phyloP scores from a whole-genome alignment of 2,888 invertebrate species.

The Melieria picta region DNA sequence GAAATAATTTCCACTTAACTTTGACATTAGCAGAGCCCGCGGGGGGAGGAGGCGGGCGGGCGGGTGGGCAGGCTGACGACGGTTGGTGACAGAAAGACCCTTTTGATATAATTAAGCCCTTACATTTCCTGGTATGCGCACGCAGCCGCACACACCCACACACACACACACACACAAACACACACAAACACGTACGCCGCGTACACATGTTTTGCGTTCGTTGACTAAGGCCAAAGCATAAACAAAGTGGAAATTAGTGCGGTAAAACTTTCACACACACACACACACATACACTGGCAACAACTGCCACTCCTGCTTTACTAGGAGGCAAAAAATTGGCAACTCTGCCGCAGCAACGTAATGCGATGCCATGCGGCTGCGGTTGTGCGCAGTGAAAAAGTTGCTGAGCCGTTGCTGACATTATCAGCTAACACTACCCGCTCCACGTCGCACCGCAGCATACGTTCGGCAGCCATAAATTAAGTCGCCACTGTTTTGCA shows the following conservation, averaged over 20 bases:
- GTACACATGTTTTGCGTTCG: background rate
- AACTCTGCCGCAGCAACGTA: background rate
- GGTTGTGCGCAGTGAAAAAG: background rate
- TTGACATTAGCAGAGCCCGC: slow-evolving; percentile 37
- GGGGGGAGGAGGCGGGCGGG: background rate
- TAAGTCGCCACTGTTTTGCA: background rate
- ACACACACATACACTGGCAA: background rate
- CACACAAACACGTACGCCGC: slow-evolving; percentile 37
- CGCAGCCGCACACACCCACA: slow-evolving; percentile 37
- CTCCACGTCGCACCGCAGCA: background rate
- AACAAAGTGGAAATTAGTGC: slow-evolving; percentile 50
- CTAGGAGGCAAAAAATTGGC: background rate
- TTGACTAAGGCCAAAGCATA: background rate
- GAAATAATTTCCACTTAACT: slow-evolving; percentile 58
- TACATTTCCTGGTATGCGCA: slow-evolving; percentile 34
- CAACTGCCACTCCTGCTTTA: background rate
- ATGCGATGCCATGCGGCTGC: background rate
- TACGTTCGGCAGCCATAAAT: background rate
- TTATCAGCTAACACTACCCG: no score
- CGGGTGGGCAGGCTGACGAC: background rate
- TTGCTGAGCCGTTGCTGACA: no score
- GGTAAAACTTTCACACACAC: slow-evolving; percentile 45
- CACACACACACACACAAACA: slow-evolving; percentile 32
- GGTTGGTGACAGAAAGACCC: background rate
- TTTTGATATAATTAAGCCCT: slow-evolving; percentile 39